phyloP scores from a whole-genome alignment of 1,140 invertebrate genomes.

The Leptonema lineaticorne region DNA sequence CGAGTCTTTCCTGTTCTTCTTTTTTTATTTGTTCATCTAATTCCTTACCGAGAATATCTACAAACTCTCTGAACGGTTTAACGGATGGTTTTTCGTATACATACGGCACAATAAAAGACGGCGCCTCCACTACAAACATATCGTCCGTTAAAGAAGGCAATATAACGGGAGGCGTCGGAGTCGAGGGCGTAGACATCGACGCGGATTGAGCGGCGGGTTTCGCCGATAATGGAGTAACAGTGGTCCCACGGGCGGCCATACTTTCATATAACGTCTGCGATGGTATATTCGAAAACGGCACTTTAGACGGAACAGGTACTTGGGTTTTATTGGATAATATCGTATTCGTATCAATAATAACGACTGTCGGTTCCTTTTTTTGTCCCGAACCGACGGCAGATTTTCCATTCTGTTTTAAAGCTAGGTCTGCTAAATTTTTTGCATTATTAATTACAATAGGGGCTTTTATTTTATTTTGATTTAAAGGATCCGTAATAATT shows the following conservation, averaged over 20 bases:
- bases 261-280: constrained; percentile 49
- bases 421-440: constrained; percentile 71
- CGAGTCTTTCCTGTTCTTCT: constrained; percentile 47
- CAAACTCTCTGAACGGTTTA: constrained; percentile 74
- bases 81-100: constrained; percentile 87
- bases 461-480: constrained; percentile 49
- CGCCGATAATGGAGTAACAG: constrained; percentile 49
- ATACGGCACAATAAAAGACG: constrained; percentile 88
- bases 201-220: constrained; percentile 44
- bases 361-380: constrained; percentile 74
- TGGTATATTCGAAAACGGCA: constrained; percentile 35
- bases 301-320: constrained; percentile 38
- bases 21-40: constrained; percentile 58
- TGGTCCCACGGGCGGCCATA: constrained; percentile 49
- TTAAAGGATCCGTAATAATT: constrained; percentile 65
- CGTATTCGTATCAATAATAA: constrained; percentile 77
- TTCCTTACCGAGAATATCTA: constrained; percentile 66
- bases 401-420: constrained; percentile 53
- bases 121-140: constrained; percentile 88
- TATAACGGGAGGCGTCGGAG: constrained; percentile 59
- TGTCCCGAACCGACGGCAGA: constrained; percentile 48
- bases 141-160: constrained; percentile 81
- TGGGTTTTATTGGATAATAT: constrained; percentile 56
- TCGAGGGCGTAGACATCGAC: constrained; percentile 45
- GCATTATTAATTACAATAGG: constrained; percentile 74